A percentile compares a stretch with the other conserved stretches of the same genome.
Evolutionary conservation across 1,140 invertebrate genomes (phyloP).

Genomic region (Monochamus saltuarius): DNA sequence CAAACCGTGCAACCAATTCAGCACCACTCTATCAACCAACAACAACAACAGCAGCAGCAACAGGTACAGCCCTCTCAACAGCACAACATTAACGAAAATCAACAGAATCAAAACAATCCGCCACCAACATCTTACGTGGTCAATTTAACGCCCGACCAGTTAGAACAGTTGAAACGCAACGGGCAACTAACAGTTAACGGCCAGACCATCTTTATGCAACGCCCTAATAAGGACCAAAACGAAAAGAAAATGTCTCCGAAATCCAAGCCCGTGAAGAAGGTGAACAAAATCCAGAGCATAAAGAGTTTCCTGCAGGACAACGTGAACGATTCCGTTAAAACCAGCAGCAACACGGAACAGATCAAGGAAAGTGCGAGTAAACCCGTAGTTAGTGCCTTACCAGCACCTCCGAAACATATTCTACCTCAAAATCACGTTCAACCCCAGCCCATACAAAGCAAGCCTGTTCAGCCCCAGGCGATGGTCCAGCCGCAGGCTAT

Average conservation of each 20-base stretch:
- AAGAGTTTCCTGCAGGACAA: conserved; percentile 35
- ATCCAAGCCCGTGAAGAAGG: conserved; percentile 44
- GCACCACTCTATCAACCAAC: conserved; percentile 24
- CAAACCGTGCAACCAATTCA: conserved; percentile 46
- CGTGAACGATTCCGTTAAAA: conserved; percentile 20
- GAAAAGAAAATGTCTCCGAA: conserved; percentile 49
- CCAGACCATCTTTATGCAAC: conserved; percentile 51
- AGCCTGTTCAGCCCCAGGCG: conserved; percentile 32
- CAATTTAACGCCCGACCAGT: conserved; percentile 50
- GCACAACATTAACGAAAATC: conserved; percentile 22
- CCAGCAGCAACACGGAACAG: conserved; percentile 20
- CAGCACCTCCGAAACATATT: conserved; percentile 29
- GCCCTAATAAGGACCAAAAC: conserved; percentile 40
- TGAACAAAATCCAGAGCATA: conserved; percentile 27
- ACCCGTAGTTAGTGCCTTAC: conserved; percentile 30
- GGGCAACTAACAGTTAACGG: conserved; percentile 52
- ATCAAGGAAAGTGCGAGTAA: conserved; percentile 30
- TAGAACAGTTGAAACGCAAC: conserved; percentile 50
- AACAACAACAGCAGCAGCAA: conserved; percentile 32
- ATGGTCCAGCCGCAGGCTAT: conserved; percentile 30
- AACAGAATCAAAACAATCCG: conserved; percentile 26
- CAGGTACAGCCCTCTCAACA: conserved; percentile 32
- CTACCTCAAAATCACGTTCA: conserved; percentile 37
- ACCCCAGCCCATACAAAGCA: conserved; percentile 25
- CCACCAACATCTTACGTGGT: conserved; percentile 50